A percentile compares a stretch with the other conserved stretches of the same genome.
Conservation (phyloP, 2,113 vertebrate species). For the Brienomyrus brachyistius region DNA sequence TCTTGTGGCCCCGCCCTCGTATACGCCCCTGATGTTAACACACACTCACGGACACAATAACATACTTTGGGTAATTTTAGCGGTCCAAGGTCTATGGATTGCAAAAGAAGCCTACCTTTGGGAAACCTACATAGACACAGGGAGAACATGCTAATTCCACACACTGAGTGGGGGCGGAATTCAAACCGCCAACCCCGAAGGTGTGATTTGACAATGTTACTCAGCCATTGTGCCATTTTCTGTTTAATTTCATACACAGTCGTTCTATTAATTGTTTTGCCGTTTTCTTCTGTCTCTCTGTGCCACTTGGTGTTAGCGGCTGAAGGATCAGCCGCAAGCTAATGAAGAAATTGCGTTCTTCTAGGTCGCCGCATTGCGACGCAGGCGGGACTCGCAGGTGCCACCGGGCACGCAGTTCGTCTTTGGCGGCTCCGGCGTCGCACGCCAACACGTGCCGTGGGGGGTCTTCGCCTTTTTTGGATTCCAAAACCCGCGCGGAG, state of each 20-base stretch:
- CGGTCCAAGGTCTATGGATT: background rate
- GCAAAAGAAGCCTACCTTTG: background rate
- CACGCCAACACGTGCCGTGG: background rate
- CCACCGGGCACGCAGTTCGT: background rate
- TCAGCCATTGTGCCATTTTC: background rate
- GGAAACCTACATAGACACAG: background rate
- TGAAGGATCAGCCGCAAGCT: conserved; percentile 2
- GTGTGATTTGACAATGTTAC: background rate
- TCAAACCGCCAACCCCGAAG: background rate
- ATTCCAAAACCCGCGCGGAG: background rate
- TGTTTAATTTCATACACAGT: background rate
- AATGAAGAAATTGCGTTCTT: background rate
- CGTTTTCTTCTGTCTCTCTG: background rate
- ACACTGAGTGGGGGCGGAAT: background rate
- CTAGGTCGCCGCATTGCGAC: background rate
- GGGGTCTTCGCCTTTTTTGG: background rate
- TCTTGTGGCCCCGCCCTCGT: background rate
- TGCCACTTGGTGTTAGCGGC: background rate
- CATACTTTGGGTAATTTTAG: background rate
- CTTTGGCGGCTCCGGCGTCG: background rate
- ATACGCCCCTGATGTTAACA: background rate
- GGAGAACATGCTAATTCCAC: background rate
- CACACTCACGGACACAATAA: background rate
- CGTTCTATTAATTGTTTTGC: background rate
- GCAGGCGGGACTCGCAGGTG: background rate